phyloP scores from a whole-genome alignment of 2,797 vertebrate genomes.

The Enteromius afrohamiltoni region DNA sequence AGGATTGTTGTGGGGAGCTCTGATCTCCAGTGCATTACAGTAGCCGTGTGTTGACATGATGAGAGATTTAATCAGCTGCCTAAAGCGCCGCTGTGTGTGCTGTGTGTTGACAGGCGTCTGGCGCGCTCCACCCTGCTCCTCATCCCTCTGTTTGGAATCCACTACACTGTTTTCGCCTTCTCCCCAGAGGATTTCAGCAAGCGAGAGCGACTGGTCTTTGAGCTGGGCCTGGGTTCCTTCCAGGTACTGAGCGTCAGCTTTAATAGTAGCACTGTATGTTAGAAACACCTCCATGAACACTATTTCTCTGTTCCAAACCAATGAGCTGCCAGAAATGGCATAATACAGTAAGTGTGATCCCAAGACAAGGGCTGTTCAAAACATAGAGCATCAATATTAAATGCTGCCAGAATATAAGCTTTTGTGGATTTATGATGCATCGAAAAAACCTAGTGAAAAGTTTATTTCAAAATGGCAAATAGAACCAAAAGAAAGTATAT shows the following conservation, averaged over 20 bases:
- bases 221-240: constrained; percentile 96
- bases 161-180: constrained; percentile 99
- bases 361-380: background rate
- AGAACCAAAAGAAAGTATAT: background rate
- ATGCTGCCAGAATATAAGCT: background rate
- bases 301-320: background rate
- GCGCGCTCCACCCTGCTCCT: constrained; percentile 96
- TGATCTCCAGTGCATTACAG: constrained; percentile 15
- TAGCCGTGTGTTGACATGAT: constrained; percentile 17
- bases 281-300: background rate
- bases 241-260: constrained; percentile 78
- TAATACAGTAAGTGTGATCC: background rate
- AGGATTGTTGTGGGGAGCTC: background rate
- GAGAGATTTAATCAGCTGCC: background rate
- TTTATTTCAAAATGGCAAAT: background rate
- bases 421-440: background rate
- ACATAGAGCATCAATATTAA: background rate
- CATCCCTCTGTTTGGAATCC: constrained; percentile 96
- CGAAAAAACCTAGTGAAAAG: background rate
- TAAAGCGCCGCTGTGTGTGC: constrained; percentile 1
- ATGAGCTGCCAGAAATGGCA: constrained; percentile 7
- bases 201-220: constrained; percentile 94
- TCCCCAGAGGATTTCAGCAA: constrained; percentile 97
- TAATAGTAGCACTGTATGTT: background rate
- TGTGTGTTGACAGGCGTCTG: constrained; percentile 82